Percentiles rank a stretch among this genome's conserved stretches.
These are phyloP conservation scores for Sceloporus tristichus DNA, from an alignment of 2,113 vertebrate species.

Conservation along the genomic window DNA sequence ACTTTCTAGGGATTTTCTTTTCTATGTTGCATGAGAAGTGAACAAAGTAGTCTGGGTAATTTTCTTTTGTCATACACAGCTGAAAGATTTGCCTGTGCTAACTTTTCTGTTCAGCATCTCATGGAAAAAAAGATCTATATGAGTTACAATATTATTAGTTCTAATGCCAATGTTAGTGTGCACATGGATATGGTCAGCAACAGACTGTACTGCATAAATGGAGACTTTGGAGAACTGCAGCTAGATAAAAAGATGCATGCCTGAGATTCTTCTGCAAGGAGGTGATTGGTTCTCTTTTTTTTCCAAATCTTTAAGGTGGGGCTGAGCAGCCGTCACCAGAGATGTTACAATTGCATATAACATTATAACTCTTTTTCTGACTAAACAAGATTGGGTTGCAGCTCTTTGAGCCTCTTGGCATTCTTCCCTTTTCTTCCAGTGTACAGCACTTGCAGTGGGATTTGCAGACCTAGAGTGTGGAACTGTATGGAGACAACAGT, in stretches of 20 bases:
- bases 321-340: background rate
- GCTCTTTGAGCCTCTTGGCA: background rate
- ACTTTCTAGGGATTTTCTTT: background rate
- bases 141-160: background rate
- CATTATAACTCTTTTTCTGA: background rate
- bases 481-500: too few relatives aligned
- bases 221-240: background rate
- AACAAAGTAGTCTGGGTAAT: background rate
- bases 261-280: background rate
- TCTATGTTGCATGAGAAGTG: background rate
- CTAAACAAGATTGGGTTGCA: too few relatives aligned
- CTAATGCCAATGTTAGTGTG: background rate
- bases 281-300: background rate
- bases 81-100: background rate
- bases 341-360: background rate
- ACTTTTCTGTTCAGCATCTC: background rate
- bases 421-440: background rate
- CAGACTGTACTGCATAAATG: background rate
- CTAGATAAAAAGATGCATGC: too few relatives aligned
- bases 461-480: background rate
- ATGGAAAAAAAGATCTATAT: background rate
- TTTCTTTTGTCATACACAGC: background rate
- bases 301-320: background rate
- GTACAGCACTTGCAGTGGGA: background rate
- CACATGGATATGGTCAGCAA: background rate